A percentile compares a stretch with the other conserved stretches of the same genome.
Evolutionary conservation across 2,797 vertebrate genomes (phyloP).

Genomic region (Trichosurus vulpecula): DNA sequence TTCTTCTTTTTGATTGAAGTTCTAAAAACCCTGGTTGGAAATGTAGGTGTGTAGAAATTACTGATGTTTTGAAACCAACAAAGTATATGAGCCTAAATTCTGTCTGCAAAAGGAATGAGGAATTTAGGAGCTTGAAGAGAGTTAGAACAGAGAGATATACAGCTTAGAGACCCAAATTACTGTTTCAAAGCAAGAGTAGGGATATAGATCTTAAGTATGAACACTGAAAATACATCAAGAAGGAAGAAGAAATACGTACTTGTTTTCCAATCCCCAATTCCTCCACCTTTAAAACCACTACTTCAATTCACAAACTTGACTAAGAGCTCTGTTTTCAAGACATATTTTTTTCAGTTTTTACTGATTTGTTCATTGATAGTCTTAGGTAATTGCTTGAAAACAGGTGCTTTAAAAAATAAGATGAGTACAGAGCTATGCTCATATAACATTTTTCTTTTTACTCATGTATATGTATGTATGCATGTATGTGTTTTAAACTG

Average conservation of each 20-base stretch:
- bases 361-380: not conserved
- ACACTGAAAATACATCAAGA: slow-evolving; percentile 40
- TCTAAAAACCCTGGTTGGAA: not conserved
- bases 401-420: slow-evolving; percentile 37
- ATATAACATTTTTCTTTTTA: slow-evolving; percentile 27
- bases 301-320: slow-evolving; percentile 1
- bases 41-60: not conserved
- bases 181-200: slow-evolving; percentile 60
- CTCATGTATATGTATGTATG: not conserved
- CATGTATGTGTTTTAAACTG: slow-evolving; percentile 7
- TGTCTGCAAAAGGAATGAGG: not conserved
- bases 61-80: not conserved
- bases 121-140: slow-evolving; percentile 46
- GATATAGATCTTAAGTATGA: slow-evolving; percentile 58
- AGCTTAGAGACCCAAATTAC: slow-evolving; percentile 45
- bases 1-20: slow-evolving; percentile 42
- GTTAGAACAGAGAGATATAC: slow-evolving; percentile 61
- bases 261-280: not conserved
- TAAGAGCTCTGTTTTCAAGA: slow-evolving; percentile 5
- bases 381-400: slow-evolving; percentile 42
- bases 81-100: not conserved
- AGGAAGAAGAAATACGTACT: not conserved
- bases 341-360: slow-evolving; percentile 33
- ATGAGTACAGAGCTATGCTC: not conserved
- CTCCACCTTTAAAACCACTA: slow-evolving; percentile 1